Evolutionary conservation across 2,797 vertebrate genomes (phyloP).

Genomic region (Oreonectes daqikongensis): DNA sequence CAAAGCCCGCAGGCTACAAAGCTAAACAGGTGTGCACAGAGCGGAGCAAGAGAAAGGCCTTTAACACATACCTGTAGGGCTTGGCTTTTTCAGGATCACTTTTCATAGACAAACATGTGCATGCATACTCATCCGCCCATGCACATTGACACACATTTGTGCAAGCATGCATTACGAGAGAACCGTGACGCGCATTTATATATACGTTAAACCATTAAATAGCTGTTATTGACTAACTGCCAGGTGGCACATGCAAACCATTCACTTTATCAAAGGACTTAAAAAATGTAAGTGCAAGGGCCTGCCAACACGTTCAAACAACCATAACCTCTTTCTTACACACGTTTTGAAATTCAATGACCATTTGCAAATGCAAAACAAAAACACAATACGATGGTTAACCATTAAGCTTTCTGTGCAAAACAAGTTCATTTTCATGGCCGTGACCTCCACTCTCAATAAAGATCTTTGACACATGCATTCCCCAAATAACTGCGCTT

Average conservation of each 20-base stretch:
- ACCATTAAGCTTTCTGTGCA: slow-evolving; percentile 36
- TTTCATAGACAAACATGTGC: slow-evolving; percentile 46
- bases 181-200: not conserved
- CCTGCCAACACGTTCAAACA: slow-evolving; percentile 14
- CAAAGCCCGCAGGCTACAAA: slow-evolving; percentile 62
- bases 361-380: slow-evolving; percentile 19
- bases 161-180: slow-evolving; percentile 34
- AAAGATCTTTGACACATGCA: slow-evolving; percentile 66
- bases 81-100: slow-evolving; percentile 55
- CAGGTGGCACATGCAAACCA: slow-evolving; percentile 10
- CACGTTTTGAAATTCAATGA: slow-evolving; percentile 7
- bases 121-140: slow-evolving; percentile 46
- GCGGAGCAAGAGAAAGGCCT: slow-evolving; percentile 49
- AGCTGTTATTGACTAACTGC: not conserved
- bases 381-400: slow-evolving; percentile 22
- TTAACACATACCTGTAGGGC: slow-evolving; percentile 61
- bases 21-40: slow-evolving; percentile 73
- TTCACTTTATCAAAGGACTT: slow-evolving; percentile 10
- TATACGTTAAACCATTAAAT: not conserved
- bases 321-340: not conserved
- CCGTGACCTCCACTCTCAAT: slow-evolving; percentile 43
- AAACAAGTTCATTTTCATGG: slow-evolving; percentile 62
- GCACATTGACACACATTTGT: slow-evolving; percentile 18
- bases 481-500: slow-evolving; percentile 75
- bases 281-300: not conserved